These are phyloP conservation scores for Luehdorfia chinensis DNA, from an alignment of 1,140 invertebrate genomes.

Conservation along the genomic window DNA sequence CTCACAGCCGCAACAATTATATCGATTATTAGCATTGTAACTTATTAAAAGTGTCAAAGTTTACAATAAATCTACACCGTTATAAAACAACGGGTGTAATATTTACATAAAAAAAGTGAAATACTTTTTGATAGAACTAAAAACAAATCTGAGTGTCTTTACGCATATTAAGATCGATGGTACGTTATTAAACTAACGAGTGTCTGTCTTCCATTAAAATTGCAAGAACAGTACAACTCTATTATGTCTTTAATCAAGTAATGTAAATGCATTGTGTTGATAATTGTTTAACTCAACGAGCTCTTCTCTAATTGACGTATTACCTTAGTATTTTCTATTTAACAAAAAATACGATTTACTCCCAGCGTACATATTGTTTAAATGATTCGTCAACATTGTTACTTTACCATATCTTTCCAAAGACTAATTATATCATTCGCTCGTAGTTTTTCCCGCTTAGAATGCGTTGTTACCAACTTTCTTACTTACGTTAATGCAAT, in stretches of 20 bases:
- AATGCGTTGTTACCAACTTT: background rate
- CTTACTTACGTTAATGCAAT: background rate
- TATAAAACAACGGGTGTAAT: no score
- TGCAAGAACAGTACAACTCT: background rate
- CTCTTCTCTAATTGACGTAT: background rate
- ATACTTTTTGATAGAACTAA: no score
- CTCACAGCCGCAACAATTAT: conserved; percentile 5
- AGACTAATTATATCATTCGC: background rate
- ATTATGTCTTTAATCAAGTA: background rate
- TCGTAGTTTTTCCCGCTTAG: background rate
- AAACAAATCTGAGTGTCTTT: no score
- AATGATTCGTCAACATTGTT: background rate
- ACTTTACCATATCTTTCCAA: background rate
- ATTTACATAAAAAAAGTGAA: no score
- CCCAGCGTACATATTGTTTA: background rate
- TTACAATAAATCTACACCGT: no score
- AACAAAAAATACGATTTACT: background rate
- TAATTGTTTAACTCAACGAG: background rate
- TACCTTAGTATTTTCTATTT: background rate
- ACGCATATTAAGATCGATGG: no score
- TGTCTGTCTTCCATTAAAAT: no score
- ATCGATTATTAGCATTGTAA: conserved; percentile 1
- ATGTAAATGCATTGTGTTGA: background rate
- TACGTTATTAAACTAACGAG: no score
- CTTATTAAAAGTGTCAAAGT: no score